phyloP scores from a whole-genome alignment of 2,797 vertebrate genomes.

The Poeciliopsis infans region DNA sequence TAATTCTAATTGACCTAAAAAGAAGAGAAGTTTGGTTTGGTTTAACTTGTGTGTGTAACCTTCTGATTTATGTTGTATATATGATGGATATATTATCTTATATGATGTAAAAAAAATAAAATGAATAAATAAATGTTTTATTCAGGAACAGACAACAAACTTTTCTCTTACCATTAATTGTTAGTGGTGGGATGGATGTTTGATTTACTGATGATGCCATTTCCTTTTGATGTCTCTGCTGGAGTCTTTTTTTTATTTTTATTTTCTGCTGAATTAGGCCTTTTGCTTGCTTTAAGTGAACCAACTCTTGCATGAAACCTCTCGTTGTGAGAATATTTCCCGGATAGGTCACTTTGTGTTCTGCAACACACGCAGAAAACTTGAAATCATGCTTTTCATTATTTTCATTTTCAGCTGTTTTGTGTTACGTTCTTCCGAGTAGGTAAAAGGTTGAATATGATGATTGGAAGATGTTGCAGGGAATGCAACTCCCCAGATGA shows the following conservation, averaged over 20 bases:
- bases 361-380: conserved; percentile 49
- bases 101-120: background rate
- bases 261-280: conserved; percentile 28
- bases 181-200: conserved; percentile 12
- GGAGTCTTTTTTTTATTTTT: conserved; percentile 21
- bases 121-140: background rate
- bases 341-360: conserved; percentile 46
- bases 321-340: background rate
- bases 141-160: background rate
- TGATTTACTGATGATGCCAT: conserved; percentile 8
- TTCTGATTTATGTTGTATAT: background rate
- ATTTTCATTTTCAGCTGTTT: background rate
- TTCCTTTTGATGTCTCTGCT: conserved; percentile 16
- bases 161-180: conserved; percentile 61
- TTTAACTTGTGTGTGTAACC: background rate
- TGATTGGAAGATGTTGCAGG: conserved; percentile 60
- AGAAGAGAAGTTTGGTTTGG: background rate
- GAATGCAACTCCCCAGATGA: conserved; percentile 72
- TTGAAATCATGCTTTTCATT: conserved; percentile 18
- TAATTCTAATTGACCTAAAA: background rate
- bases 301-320: conserved; percentile 25
- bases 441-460: conserved; percentile 3
- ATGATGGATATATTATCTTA: background rate
- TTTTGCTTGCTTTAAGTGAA: conserved; percentile 13
- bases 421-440: conserved; percentile 18